Evolutionary conservation across 1,140 invertebrate genomes (phyloP).

Genomic region (Melipona quadrifasciata): DNA sequence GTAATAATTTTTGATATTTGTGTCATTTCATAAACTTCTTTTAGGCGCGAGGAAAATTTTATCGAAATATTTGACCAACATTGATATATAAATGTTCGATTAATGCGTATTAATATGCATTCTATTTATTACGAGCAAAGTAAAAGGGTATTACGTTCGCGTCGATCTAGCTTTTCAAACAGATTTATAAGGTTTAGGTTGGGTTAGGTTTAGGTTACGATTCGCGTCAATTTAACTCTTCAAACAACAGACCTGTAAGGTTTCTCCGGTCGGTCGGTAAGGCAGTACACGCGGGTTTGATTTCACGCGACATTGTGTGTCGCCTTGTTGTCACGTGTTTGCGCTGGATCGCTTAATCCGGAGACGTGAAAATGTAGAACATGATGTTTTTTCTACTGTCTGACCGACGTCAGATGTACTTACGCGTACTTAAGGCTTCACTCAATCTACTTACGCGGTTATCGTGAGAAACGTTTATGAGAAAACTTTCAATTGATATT

Average conservation of each 20-base stretch:
- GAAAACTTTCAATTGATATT: background rate
- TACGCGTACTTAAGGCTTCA: background rate
- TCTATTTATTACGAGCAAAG: too few species aligned
- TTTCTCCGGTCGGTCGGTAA: background rate
- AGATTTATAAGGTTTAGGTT: background rate
- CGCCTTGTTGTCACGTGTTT: conserved; percentile 8
- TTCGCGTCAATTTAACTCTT: too few species aligned
- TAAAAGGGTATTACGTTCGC: background rate
- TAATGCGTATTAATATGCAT: background rate
- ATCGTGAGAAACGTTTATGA: background rate
- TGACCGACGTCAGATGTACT: background rate
- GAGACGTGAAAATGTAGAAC: background rate
- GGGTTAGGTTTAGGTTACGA: too few species aligned
- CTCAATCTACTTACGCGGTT: background rate
- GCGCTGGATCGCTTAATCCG: background rate
- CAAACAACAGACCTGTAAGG: background rate
- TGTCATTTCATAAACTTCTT: too few species aligned
- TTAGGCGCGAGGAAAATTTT: too few species aligned
- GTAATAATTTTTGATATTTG: too few species aligned
- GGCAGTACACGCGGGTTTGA: background rate
- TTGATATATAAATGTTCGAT: background rate
- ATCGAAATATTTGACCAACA: background rate
- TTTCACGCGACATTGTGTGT: conserved; percentile 1
- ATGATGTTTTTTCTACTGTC: background rate
- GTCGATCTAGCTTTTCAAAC: background rate